Conservation (phyloP, 2,888 invertebrate genomes). For the Chrysolina americana region DNA sequence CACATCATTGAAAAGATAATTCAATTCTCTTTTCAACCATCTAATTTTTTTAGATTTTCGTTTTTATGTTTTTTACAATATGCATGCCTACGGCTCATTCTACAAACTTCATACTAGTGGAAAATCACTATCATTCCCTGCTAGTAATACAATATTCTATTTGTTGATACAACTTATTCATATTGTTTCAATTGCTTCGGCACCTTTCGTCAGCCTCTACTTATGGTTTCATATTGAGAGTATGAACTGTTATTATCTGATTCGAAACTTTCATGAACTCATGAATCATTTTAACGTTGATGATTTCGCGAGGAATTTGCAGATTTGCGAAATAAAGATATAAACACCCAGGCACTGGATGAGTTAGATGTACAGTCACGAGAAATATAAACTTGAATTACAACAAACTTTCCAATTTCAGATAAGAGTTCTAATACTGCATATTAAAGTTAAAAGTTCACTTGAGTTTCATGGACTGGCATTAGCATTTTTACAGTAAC, state of each 20-base stretch:
- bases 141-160: too few relatives aligned
- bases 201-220: too few relatives aligned
- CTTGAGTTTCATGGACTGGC: slow-evolving; percentile 8
- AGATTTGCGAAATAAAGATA: background rate
- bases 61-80: too few relatives aligned
- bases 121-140: too few relatives aligned
- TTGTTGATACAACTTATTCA: too few relatives aligned
- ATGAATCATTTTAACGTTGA: background rate
- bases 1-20: too few relatives aligned
- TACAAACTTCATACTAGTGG: too few relatives aligned
- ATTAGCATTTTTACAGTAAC: slow-evolving; percentile 12
- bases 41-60: too few relatives aligned
- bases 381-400: slow-evolving; percentile 11
- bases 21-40: too few relatives aligned
- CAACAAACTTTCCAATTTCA: slow-evolving; percentile 10
- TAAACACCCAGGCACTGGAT: background rate
- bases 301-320: background rate
- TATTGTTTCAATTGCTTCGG: too few relatives aligned
- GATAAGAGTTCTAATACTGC: slow-evolving; percentile 10
- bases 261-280: background rate
- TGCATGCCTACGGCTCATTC: too few relatives aligned
- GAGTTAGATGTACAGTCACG: slow-evolving; percentile 1
- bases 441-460: slow-evolving; percentile 4
- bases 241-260: background rate
- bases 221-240: background rate